Percentiles rank a stretch among this genome's conserved stretches.
Evolutionary conservation across 1,140 invertebrate genomes (phyloP).

Genomic region (Sesamia nonagrioides): DNA sequence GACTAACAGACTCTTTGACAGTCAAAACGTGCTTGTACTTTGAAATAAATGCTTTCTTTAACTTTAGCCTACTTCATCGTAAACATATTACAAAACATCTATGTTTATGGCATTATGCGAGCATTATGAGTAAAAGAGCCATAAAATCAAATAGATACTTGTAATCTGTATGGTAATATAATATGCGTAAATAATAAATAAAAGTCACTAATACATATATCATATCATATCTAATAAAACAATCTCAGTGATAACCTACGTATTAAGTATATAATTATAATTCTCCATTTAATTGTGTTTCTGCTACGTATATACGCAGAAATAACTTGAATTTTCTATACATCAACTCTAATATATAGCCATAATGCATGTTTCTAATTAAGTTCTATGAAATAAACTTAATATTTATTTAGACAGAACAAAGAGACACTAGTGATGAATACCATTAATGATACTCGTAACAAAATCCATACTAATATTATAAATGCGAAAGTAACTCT

Average conservation of each 20-base stretch:
- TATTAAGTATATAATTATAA: not conserved
- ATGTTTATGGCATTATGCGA: too few relatives aligned
- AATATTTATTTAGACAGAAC: slow-evolving; percentile 27
- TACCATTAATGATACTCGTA: too few relatives aligned
- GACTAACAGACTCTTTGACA: too few relatives aligned
- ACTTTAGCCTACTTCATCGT: too few relatives aligned
- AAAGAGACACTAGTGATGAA: not conserved
- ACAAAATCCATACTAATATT: too few relatives aligned
- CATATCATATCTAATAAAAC: not conserved
- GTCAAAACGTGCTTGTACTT: too few relatives aligned
- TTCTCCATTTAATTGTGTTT: too few relatives aligned
- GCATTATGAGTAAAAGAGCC: not conserved
- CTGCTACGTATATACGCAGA: not conserved
- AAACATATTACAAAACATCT: too few relatives aligned
- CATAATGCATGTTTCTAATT: slow-evolving; percentile 6
- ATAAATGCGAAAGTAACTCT: too few relatives aligned
- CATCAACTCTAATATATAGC: slow-evolving; percentile 9
- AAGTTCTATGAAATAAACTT: not conserved
- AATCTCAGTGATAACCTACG: not conserved
- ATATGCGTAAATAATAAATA: slow-evolving; percentile 9
- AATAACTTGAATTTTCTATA: not conserved
- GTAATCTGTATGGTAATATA: not conserved
- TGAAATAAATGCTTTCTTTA: too few relatives aligned
- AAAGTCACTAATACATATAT: not conserved
- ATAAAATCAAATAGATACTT: not conserved